These are phyloP conservation scores for Falco biarmicus DNA, from an alignment of 2,797 vertebrate species.

Conservation along the genomic window DNA sequence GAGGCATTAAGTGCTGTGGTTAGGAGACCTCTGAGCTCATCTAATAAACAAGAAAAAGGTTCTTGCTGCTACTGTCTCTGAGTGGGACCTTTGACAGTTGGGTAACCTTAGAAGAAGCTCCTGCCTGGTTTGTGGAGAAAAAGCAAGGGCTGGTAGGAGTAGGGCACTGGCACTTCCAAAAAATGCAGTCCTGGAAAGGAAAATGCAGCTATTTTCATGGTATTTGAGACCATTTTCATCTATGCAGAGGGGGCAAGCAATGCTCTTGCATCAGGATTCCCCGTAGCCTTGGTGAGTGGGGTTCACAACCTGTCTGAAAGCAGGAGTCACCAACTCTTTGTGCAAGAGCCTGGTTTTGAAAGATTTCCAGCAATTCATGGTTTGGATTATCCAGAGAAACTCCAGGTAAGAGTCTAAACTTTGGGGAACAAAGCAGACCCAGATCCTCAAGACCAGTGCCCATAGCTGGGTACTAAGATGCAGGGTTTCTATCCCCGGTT, in stretches of 20 bases:
- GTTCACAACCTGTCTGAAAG: not conserved
- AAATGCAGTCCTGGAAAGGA: not conserved
- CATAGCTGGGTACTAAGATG: not conserved
- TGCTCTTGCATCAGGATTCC: not conserved
- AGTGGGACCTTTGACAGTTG: accelerated
- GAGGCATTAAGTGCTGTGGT: not conserved
- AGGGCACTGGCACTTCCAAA: not conserved
- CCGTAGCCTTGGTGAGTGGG: accelerated
- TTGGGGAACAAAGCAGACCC: not conserved
- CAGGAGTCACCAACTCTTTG: not conserved
- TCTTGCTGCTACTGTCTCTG: not conserved
- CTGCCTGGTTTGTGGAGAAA: not conserved
- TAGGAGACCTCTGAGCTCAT: not conserved
- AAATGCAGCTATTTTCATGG: not conserved
- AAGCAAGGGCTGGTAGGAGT: not conserved
- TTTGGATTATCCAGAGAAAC: not conserved
- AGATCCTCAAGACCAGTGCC: not conserved
- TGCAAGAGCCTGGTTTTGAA: not conserved
- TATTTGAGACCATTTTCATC: not conserved
- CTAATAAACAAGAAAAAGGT: not conserved
- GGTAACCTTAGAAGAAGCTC: not conserved
- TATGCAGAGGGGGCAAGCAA: not conserved
- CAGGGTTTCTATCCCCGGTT: not conserved
- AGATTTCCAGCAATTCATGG: not conserved
- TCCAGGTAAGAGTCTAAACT: not conserved